phyloP scores from a whole-genome alignment of 1,140 invertebrate genomes.

The Paramacrobiotus metropolitanus region DNA sequence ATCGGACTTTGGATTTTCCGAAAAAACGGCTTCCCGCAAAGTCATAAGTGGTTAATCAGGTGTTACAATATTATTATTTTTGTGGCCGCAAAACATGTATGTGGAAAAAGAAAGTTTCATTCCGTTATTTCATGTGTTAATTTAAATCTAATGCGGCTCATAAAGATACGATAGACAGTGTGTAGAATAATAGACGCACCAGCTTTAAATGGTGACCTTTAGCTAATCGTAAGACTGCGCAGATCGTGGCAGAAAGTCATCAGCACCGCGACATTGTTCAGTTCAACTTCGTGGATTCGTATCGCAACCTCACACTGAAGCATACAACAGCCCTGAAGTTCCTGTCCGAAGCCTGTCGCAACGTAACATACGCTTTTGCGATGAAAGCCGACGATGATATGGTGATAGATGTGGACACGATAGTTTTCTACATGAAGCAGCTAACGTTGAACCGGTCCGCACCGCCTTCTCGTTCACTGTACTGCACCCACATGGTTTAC shows the following conservation, averaged over 20 bases:
- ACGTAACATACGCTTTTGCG: slow-evolving; percentile 34
- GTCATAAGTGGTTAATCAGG: background rate
- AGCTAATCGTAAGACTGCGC: too few species aligned
- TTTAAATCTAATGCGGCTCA: too few species aligned
- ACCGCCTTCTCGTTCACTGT: background rate
- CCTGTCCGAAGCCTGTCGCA: slow-evolving; percentile 35
- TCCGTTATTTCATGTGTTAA: too few species aligned
- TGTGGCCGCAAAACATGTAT: too few species aligned
- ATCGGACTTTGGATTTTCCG: too few species aligned
- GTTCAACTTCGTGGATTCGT: slow-evolving; percentile 49
- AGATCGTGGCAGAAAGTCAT: background rate
- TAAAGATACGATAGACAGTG: too few species aligned
- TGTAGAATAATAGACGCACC: too few species aligned
- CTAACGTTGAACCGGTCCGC: background rate
- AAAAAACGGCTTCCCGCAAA: too few species aligned
- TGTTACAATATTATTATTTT: too few species aligned
- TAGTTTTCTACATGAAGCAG: background rate
- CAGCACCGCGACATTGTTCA: slow-evolving; percentile 43
- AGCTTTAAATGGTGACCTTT: too few species aligned
- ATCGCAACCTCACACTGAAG: slow-evolving; percentile 64
- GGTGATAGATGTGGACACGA: background rate
- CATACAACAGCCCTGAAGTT: slow-evolving; percentile 58
- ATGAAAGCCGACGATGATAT: slow-evolving; percentile 29
- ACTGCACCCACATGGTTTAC: background rate
- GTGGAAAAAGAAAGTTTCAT: too few species aligned